phyloP scores from a whole-genome alignment of 2,888 invertebrate genomes.

The Erebia aethiops region DNA sequence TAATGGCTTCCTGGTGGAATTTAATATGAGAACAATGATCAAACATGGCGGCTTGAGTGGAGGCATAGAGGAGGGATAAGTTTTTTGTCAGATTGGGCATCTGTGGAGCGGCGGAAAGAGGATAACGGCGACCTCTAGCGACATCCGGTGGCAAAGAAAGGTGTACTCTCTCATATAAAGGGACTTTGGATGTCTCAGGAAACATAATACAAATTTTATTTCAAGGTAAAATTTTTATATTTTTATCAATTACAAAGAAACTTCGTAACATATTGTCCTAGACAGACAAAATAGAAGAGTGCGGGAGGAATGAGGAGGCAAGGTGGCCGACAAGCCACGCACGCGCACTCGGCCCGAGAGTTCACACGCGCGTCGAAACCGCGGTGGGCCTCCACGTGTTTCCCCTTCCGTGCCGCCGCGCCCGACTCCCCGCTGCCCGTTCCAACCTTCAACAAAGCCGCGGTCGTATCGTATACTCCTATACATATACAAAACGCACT shows the following conservation, averaged over 20 bases:
- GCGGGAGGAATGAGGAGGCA: slow-evolving; percentile 60
- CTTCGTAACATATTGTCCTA: slow-evolving; percentile 47
- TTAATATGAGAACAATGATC: too few relatives aligned
- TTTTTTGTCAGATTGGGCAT: too few relatives aligned
- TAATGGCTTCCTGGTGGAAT: too few relatives aligned
- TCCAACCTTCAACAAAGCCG: slow-evolving; percentile 70
- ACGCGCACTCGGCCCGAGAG: slow-evolving; percentile 73
- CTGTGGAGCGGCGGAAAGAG: too few relatives aligned
- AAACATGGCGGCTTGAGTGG: too few relatives aligned
- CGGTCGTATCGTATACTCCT: slow-evolving; percentile 54
- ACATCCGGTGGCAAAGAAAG: too few relatives aligned
- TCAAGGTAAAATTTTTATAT: too few relatives aligned
- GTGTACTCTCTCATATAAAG: too few relatives aligned
- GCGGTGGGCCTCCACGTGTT: slow-evolving; percentile 83
- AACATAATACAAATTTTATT: too few relatives aligned
- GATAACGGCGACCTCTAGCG: too few relatives aligned
- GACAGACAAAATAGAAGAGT: slow-evolving; percentile 62
- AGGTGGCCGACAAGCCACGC: slow-evolving; percentile 66
- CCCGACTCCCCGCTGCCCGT: slow-evolving; percentile 48
- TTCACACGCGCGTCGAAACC: slow-evolving; percentile 80
- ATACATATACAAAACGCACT: slow-evolving; percentile 41
- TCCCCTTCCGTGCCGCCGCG: slow-evolving; percentile 52
- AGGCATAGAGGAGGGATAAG: too few relatives aligned
- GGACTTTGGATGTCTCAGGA: too few relatives aligned
- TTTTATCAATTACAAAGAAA: slow-evolving; percentile 27